phyloP scores from a whole-genome alignment of 2,888 invertebrate genomes.

The Cheilosia vulpina region DNA sequence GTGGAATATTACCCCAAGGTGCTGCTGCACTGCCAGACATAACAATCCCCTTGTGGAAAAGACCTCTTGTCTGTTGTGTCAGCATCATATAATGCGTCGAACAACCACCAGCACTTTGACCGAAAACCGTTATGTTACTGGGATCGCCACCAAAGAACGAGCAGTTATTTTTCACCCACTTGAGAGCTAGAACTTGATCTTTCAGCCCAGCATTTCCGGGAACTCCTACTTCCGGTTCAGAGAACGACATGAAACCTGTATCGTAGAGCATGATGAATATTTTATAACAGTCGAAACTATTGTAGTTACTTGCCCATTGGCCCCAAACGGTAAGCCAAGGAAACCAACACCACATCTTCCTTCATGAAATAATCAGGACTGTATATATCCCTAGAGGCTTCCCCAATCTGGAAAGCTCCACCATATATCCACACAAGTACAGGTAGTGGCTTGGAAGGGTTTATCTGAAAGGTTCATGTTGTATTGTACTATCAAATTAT shows the following conservation, averaged over 20 bases:
- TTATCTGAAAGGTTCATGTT: conserved; percentile 76
- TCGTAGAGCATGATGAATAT: background rate
- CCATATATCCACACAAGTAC: conserved; percentile 85
- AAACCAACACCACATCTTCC: conserved; percentile 84
- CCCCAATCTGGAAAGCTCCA: conserved; percentile 84
- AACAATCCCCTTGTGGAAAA: conserved; percentile 82
- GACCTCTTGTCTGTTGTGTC: conserved; percentile 83
- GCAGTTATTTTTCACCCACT: conserved; percentile 85
- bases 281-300: background rate
- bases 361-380: conserved; percentile 84
- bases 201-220: conserved; percentile 85
- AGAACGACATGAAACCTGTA: conserved; percentile 84
- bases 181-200: conserved; percentile 84
- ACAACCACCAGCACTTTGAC: conserved; percentile 85
- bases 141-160: conserved; percentile 84
- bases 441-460: conserved; percentile 80
- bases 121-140: conserved; percentile 84
- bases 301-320: conserved; percentile 79
- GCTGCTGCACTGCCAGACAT: conserved; percentile 81
- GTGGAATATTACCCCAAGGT: conserved; percentile 81
- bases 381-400: conserved; percentile 82
- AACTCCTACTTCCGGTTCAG: conserved; percentile 83
- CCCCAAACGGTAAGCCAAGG: conserved; percentile 84
- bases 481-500: background rate
- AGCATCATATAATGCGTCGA: conserved; percentile 84